A percentile compares a stretch with the other conserved stretches of the same genome.
Evolutionary conservation across 2,797 vertebrate genomes (phyloP).

Genomic region (Silurus lanzhouensis): DNA sequence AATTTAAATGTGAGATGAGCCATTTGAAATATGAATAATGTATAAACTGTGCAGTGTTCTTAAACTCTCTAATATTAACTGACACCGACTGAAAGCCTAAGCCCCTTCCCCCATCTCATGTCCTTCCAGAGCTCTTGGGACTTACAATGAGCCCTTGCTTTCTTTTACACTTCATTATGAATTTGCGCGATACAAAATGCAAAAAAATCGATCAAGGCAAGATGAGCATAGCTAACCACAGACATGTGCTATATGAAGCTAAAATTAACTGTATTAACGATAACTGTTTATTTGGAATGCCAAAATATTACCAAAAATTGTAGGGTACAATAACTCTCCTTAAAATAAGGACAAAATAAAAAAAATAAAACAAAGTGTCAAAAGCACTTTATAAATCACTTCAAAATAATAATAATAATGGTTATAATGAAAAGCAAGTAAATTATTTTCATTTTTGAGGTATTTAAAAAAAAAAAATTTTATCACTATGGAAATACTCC

Average conservation of each 20-base stretch:
- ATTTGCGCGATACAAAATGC: too few species aligned
- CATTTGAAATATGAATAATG: background rate
- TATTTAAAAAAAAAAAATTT: too few species aligned
- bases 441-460: too few species aligned
- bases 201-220: background rate
- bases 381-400: background rate
- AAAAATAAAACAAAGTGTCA: background rate
- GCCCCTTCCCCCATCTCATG: background rate
- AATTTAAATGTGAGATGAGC: background rate
- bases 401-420: too few species aligned
- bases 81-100: background rate
- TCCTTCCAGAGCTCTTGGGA: background rate
- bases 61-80: background rate
- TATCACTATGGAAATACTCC: background rate
- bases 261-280: background rate
- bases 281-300: background rate
- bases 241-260: background rate
- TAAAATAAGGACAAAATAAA: background rate
- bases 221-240: background rate
- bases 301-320: background rate
- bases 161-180: background rate
- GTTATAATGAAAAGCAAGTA: too few species aligned
- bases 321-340: background rate
- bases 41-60: background rate
- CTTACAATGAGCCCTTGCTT: background rate